These are phyloP conservation scores for Agrilus planipennis DNA, from an alignment of 1,140 invertebrate genomes.

Conservation along the genomic window DNA sequence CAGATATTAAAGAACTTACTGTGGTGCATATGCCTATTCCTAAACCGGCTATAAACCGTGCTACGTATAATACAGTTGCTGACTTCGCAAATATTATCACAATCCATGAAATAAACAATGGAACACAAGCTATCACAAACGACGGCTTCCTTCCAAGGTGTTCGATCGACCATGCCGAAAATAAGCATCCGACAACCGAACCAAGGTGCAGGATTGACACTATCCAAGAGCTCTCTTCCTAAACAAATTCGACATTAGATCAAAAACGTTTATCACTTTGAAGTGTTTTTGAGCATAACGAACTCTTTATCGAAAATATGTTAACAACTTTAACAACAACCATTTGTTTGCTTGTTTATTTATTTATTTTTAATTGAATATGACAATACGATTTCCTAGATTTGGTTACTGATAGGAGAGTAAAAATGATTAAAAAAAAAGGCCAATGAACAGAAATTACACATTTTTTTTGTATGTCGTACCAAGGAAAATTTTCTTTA, in stretches of 20 bases:
- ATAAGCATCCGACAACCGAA: constrained; percentile 35
- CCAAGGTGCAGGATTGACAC: constrained; percentile 40
- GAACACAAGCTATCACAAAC: constrained; percentile 35
- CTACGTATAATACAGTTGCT: constrained; percentile 33
- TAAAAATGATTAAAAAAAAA: not conserved
- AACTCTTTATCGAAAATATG: not conserved
- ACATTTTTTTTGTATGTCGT: too few species aligned
- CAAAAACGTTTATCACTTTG: constrained; percentile 6
- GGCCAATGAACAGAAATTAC: too few species aligned
- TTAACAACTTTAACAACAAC: not conserved
- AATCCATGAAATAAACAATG: constrained; percentile 39
- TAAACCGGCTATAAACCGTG: constrained; percentile 43
- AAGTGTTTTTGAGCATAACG: not conserved
- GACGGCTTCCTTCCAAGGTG: constrained; percentile 41
- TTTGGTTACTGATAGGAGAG: not conserved
- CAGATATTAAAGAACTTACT: constrained; percentile 27
- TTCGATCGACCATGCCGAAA: constrained; percentile 43
- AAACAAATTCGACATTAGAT: constrained; percentile 27
- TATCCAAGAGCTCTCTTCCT: constrained; percentile 41
- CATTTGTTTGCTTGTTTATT: too few species aligned
- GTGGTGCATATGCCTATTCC: constrained; percentile 38
- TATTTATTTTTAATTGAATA: too few species aligned
- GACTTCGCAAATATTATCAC: constrained; percentile 32
- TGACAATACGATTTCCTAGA: not conserved
- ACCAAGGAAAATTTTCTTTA: too few species aligned